Base-by-base conservation (phyloP, 1,140 invertebrate species). In the Drosophila ficusphila region DNA sequence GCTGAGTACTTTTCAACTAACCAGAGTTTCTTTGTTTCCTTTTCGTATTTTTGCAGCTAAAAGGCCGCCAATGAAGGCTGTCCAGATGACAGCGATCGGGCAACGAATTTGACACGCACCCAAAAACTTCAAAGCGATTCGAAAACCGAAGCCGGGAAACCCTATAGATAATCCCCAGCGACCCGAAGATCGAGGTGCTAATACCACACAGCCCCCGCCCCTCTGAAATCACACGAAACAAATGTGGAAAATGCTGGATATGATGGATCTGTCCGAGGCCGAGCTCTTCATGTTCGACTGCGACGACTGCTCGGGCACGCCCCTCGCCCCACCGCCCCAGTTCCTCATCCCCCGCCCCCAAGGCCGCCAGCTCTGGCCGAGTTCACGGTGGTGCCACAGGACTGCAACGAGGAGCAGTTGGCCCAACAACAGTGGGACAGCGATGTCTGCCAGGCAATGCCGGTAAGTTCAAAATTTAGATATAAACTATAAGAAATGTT, bases 341-440 rank as follows among this genome's bases (percentile, higher is more conserved):
- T 94, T 94, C 75, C 90, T 93, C 41, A 90, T 94, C 72, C 93
- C 93, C 93, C 93, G 29, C 93, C 93, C 0, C 93, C 93, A 1
- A 68, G 93, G 71, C 93, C 93, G 25, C 93, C 93, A 2, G 92
- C 93, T 36, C 69, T 94, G 18, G 93, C 93, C 60, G 90, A 90
- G 12, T 89, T 69, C 31, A 89, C 78, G 48, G 78, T 77, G 21
- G 73, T 74, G 69, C 72, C 73, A 9, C 79, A 70, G 67, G 90
- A 91, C 31, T 90, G 85, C 73, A 85, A 90, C 23, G 82, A 81
- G 58, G 83, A 90, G 61, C 78, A 85, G 29, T 33, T 90, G 89
- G 89, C 89, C 14, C 77, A 89, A 46, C 89, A 90, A 53, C 81
- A 79, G 39, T 90, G 89, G 89, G 89, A 90, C n/a, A 90, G 79